Evolutionary conservation across 2,797 vertebrate species (phyloP).

Genomic region (Carapus acus): DNA sequence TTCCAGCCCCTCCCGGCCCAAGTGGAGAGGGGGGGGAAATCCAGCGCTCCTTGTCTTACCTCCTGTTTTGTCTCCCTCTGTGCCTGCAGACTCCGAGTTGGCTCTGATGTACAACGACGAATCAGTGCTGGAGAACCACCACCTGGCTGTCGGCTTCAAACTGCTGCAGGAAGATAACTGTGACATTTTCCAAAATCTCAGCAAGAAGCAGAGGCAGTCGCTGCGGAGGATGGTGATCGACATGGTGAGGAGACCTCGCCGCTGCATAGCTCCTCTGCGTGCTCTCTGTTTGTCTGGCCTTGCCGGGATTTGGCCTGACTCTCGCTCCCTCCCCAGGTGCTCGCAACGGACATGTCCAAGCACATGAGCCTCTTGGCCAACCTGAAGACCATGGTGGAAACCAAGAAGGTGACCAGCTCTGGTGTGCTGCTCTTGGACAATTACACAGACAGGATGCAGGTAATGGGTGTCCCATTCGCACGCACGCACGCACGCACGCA

Average conservation of each 20-base stretch:
- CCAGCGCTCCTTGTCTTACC: constrained; percentile 19
- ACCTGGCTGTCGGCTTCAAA: constrained; percentile 96
- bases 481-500: too few relatives aligned
- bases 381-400: constrained; percentile 98
- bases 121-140: constrained; percentile 97
- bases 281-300: background rate
- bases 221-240: constrained; percentile 98
- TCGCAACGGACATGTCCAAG: constrained; percentile 99
- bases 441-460: constrained; percentile 98
- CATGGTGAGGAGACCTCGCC: constrained; percentile 76
- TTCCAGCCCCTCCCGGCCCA: constrained; percentile 26
- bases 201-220: constrained; percentile 89
- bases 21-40: constrained; percentile 11
- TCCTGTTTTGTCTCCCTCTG: constrained; percentile 15
- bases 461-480: constrained; percentile 58
- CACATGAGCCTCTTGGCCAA: constrained; percentile 96
- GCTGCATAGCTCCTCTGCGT: background rate
- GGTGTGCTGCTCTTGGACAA: constrained; percentile 95
- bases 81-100: constrained; percentile 86
- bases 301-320: background rate
- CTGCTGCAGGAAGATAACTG: constrained; percentile 96
- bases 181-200: constrained; percentile 98
- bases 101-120: constrained; percentile 99
- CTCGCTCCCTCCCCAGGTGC: constrained; percentile 71
- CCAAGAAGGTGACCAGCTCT: constrained; percentile 97